Base-by-base conservation (phyloP, 2,113 vertebrate genomes). In the Sinocyclocheilus maitianheensis region DNA sequence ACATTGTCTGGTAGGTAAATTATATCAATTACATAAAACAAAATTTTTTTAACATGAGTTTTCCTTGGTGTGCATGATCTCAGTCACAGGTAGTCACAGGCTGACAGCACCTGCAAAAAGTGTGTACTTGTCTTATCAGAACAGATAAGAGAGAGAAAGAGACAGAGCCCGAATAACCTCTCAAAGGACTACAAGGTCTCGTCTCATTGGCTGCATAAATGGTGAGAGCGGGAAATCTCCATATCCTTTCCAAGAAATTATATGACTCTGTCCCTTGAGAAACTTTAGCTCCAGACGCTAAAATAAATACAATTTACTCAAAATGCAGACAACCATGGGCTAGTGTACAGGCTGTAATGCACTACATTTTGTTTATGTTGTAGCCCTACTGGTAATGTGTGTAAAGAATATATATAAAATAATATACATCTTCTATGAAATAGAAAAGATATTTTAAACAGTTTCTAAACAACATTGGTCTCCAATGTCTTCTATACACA, bases 31-130 rank as follows among this genome's bases (percentile, higher is more conserved):
- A 74, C 26, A 67, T n/a, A 40, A 79, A 84, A 69, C 43, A 2
- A 65, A 22, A 72, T 88, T 1, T 26, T 26, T 26, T 94, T 90
- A 94, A 92, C 94, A 93, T 74, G 90, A 87, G 77, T 83, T 90
- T 83, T 87, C 94, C 86, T 91, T 93, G 86, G 84, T 85, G 88
- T 93, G 93, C 92, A 94, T 94, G 65, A 84, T 92, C 62, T 34
- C 75, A 55, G 43, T 43, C 67, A 80, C 9, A 84, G 26, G 63
- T 48, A 16, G 30, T 37, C 10, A 74, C 46, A 53, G 77, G 22
- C 55, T 65, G 53, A 46, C 30, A 78, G 75, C 20, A 43, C 24
- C 22, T 87, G 58, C 14, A 58, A 43, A 85, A 20, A 74, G n/a
- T 5, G 46, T 30, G 24, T 12, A 58, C 71, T 71, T 65, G 82